phyloP scores from a whole-genome alignment of 2,797 vertebrate species.

The Telmatherina bonti region DNA sequence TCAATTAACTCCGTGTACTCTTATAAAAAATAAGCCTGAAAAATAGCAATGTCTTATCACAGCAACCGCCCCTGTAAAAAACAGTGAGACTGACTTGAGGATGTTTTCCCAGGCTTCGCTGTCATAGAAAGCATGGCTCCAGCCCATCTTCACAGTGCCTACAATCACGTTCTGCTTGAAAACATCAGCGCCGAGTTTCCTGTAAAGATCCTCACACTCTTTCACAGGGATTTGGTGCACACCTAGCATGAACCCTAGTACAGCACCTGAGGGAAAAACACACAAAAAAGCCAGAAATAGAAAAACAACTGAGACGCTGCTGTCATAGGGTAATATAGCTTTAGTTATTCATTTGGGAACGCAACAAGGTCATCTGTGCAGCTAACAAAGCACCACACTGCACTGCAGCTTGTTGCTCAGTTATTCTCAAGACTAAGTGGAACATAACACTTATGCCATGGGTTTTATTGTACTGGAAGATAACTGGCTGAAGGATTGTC shows the following conservation, averaged over 20 bases:
- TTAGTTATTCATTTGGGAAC: slow-evolving; percentile 6
- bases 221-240: slow-evolving; percentile 91
- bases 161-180: slow-evolving; percentile 98
- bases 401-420: not conserved
- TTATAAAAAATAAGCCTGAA: not conserved
- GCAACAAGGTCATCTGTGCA: not conserved
- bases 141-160: slow-evolving; percentile 97
- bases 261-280: slow-evolving; percentile 86
- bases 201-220: slow-evolving; percentile 95
- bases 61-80: too few relatives aligned
- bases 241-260: slow-evolving; percentile 96
- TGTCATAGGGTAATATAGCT: slow-evolving; percentile 13
- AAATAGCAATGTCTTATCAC: not conserved
- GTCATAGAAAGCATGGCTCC: slow-evolving; percentile 97
- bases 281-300: slow-evolving; percentile 20
- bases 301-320: not conserved
- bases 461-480: not conserved
- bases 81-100: slow-evolving; percentile 89
- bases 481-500: slow-evolving; percentile 20
- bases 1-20: too few relatives aligned
- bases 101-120: slow-evolving; percentile 95
- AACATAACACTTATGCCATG: not conserved
- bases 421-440: not conserved
- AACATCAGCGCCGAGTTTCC: slow-evolving; percentile 92
- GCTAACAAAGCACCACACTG: slow-evolving; percentile 9